phyloP scores from a whole-genome alignment of 2,797 vertebrate genomes.

The Cossypha heuglini region DNA sequence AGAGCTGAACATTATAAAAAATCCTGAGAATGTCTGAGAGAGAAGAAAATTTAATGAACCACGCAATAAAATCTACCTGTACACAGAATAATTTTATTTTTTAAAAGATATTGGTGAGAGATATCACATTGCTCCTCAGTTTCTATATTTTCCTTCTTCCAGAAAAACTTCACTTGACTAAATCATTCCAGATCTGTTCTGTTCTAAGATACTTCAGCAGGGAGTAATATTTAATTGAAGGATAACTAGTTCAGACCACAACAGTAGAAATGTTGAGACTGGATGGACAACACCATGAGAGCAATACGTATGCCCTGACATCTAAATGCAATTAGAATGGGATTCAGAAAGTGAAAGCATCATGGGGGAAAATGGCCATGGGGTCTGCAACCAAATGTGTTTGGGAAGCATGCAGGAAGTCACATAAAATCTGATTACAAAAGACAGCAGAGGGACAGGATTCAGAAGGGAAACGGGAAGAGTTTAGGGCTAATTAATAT shows the following conservation, averaged over 20 bases:
- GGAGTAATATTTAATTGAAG: not conserved
- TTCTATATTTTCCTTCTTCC: not conserved
- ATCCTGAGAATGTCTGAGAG: not conserved
- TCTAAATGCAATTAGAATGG: not conserved
- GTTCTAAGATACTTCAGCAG: not conserved
- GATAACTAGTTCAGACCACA: not conserved
- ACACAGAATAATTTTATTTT: not conserved
- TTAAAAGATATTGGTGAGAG: not conserved
- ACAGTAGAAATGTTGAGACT: not conserved
- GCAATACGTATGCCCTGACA: not conserved
- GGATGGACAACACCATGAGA: not conserved
- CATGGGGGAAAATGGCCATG: not conserved
- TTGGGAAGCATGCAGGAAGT: not conserved
- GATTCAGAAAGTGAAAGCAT: not conserved
- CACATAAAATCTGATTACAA: slow-evolving; percentile 38
- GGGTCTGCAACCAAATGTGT: not conserved
- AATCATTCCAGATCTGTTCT: not conserved
- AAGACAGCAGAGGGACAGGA: not conserved
- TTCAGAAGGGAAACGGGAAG: slow-evolving; percentile 1
- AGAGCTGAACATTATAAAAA: not conserved
- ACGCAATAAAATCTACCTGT: not conserved
- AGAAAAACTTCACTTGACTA: not conserved
- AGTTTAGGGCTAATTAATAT: not conserved
- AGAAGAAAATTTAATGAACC: not conserved
- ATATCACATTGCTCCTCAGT: not conserved